A percentile compares a stretch with the other conserved stretches of the same genome.
These are phyloP conservation scores for Molanna angustata DNA, from an alignment of 2,888 invertebrate genomes.

Conservation along the genomic window DNA sequence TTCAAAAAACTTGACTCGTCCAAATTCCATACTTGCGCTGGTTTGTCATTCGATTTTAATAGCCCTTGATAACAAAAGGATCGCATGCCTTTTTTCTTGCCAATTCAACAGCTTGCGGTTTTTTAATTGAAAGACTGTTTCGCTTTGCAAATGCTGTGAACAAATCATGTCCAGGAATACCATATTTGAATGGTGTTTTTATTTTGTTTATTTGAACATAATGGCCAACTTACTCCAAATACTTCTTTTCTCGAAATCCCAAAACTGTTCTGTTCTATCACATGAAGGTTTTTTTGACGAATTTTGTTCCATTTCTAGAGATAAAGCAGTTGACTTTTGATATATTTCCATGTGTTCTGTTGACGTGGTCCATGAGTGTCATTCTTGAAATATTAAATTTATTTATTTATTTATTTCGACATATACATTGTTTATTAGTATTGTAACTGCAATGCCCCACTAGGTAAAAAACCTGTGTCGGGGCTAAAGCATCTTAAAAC, in stretches of 20 bases:
- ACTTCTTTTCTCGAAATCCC: constrained; percentile 38
- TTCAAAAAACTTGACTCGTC: constrained; percentile 29
- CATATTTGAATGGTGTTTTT: constrained; percentile 36
- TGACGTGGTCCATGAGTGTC: constrained; percentile 32
- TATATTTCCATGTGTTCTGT: constrained; percentile 30
- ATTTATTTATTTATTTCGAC: no score
- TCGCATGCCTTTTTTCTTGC: background rate
- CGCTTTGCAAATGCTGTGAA: constrained; percentile 36
- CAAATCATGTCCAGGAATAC: constrained; percentile 37
- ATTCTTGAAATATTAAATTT: constrained; percentile 28
- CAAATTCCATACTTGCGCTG: constrained; percentile 34
- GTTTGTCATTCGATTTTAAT: constrained; percentile 11
- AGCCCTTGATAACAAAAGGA: background rate
- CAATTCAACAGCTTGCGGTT: constrained; percentile 38
- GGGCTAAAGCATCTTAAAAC: no score
- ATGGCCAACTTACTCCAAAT: constrained; percentile 34
- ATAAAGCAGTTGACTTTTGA: constrained; percentile 33
- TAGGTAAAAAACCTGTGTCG: no score
- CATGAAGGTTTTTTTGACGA: constrained; percentile 34
- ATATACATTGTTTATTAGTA: no score
- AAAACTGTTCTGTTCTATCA: constrained; percentile 38
- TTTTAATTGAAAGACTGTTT: constrained; percentile 38
- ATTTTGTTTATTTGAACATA: constrained; percentile 35
- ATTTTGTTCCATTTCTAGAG: constrained; percentile 34
- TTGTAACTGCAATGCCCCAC: no score